These are phyloP conservation scores for Gerris lacustris DNA, from an alignment of 2,888 invertebrate genomes.

Conservation along the genomic window DNA sequence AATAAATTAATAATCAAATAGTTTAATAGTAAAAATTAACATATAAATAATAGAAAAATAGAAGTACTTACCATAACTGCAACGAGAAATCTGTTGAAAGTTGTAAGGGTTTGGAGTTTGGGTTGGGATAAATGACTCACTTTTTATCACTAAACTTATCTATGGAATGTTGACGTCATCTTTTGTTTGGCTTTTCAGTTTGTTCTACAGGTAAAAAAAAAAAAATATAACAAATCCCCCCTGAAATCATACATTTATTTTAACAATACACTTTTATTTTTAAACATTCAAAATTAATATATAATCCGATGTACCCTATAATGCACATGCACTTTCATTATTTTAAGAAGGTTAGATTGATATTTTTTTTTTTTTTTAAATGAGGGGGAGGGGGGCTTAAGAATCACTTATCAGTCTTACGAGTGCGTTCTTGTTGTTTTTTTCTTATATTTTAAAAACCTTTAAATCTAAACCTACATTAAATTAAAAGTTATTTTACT, in stretches of 20 bases:
- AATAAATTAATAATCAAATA: not conserved
- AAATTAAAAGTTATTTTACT: too few species aligned
- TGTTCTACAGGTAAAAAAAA: constrained; percentile 6
- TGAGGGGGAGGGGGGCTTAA: too few species aligned
- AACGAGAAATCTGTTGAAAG: constrained; percentile 5
- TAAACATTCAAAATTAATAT: too few species aligned
- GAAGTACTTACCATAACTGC: not conserved
- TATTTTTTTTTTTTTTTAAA: too few species aligned
- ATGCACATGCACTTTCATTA: too few species aligned
- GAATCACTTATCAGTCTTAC: too few species aligned
- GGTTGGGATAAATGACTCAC: constrained; percentile 6
- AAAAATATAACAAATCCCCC: not conserved
- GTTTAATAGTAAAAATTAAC: constrained; percentile 6
- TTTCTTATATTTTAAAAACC: too few species aligned
- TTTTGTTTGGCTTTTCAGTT: constrained; percentile 5
- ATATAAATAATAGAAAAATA: constrained; percentile 3
- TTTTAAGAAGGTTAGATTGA: too few species aligned
- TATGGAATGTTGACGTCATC: constrained; percentile 7
- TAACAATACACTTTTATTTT: too few species aligned
- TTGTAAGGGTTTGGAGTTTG: not conserved
- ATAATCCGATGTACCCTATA: too few species aligned
- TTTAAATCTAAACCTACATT: too few species aligned
- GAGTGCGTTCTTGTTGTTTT: too few species aligned
- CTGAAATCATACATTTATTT: not conserved
- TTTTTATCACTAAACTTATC: constrained; percentile 5